Percentiles rank a stretch among this genome's conserved stretches.
Evolutionary conservation across 1,140 invertebrate genomes (phyloP).

Genomic region (Palaemon carinicauda): DNA sequence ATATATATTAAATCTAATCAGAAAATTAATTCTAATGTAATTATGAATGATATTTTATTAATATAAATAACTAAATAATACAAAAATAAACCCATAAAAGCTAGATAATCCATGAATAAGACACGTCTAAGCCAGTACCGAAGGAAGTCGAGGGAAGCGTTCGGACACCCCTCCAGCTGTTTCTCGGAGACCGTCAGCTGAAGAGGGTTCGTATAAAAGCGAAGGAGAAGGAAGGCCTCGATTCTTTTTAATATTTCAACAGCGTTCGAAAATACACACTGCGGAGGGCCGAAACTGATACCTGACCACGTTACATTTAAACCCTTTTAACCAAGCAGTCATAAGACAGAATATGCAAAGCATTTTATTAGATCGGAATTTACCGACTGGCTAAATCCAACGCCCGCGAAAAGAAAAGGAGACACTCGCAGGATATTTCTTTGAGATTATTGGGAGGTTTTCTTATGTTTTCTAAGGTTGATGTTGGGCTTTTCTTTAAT

Average conservation of each 20-base stretch:
- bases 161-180: constrained; percentile 31
- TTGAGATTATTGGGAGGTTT: background rate
- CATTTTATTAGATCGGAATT: no score
- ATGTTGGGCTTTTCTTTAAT: no score
- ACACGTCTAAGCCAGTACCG: no score
- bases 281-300: background rate
- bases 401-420: background rate
- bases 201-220: constrained; percentile 25
- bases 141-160: background rate
- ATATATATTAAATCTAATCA: no score
- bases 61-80: no score
- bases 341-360: background rate
- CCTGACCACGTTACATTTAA: background rate
- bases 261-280: constrained; percentile 23
- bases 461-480: no score
- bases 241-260: constrained; percentile 48
- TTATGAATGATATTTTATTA: no score
- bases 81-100: no score
- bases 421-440: background rate
- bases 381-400: background rate
- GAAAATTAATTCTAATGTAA: no score
- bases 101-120: no score
- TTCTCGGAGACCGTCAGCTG: constrained; percentile 32
- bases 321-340: background rate
- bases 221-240: constrained; percentile 14